phyloP scores from a whole-genome alignment of 2,113 vertebrate species.

The Romanogobio albipinnatus region DNA sequence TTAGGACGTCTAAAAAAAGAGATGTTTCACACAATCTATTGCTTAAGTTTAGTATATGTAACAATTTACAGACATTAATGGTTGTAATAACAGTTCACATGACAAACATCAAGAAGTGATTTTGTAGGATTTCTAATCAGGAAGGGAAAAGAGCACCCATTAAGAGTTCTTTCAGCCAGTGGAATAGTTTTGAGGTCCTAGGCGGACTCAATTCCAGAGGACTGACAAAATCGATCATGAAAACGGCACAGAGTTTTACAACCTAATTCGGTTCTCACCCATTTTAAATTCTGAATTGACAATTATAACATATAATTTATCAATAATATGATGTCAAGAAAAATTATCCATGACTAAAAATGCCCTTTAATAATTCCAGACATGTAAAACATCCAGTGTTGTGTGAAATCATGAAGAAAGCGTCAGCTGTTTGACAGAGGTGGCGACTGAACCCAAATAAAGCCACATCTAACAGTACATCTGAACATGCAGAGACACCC shows the following conservation, averaged over 20 bases:
- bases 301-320: background rate
- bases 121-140: background rate
- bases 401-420: background rate
- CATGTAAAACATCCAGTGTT: background rate
- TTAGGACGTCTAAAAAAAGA: background rate
- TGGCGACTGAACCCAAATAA: conserved; percentile 38
- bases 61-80: background rate
- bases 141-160: background rate
- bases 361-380: background rate
- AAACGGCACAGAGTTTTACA: background rate
- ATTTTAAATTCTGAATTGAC: background rate
- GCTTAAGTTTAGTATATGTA: too few species aligned
- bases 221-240: too few species aligned
- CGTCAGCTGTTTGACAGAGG: conserved; percentile 27
- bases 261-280: background rate
- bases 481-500: conserved; percentile 49
- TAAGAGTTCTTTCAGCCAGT: background rate
- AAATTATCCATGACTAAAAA: background rate
- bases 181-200: background rate
- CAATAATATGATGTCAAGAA: background rate
- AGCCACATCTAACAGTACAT: conserved; percentile 46
- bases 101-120: background rate
- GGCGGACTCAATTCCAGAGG: background rate
- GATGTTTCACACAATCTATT: background rate
- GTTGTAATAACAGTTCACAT: background rate